Evolutionary conservation across 2,888 invertebrate species (phyloP), one percentile per base, ranked within the genome.

Genomic region (Morpho deidamia): DNA sequence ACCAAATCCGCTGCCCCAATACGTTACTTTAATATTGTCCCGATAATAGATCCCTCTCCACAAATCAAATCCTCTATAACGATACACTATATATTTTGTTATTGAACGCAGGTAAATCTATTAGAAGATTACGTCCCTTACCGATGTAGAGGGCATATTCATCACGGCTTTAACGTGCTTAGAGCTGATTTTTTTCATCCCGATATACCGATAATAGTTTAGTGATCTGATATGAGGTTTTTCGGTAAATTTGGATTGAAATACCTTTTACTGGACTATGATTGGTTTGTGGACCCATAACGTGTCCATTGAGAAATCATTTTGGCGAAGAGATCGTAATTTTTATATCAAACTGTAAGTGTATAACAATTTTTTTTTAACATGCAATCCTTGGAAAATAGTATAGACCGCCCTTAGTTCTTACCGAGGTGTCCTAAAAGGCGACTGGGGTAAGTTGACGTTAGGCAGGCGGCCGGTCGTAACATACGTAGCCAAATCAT

Each of bases 91-190:
- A 59, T 35, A 59, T 56, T 53, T 55, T 55, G 53, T 57, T 58
- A 62, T 58, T 58, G 60, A 59, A 48, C 53, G 44, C 51, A 60
- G 58, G 63, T 63, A 58, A 60, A 59, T 61, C 55, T 60, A 61
- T 63, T 60, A 61, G 47, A 50, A 53, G 58, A 63, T 63, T 63
- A 63, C 58, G 54, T 54, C 61, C 53, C 50, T 55, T 56, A 41
- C 53, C 45, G 51, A 58, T 53, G 38, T 42, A 54, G 52, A 55
- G 53, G 53, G 50, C 45, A 48, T 62, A 63, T 61, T 61, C 55
- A 61, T 60, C 61, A 59, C 47, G 40, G 53, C 53, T 53, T 52
- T 54, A 55, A 51, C 40, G 46, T 53, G 53, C 49, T 54, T 52
- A 54, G 53, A 52, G 49, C 41, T 39, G 45, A 49, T 51, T 59